phyloP scores from a whole-genome alignment of 2,888 invertebrate species.

The Drosophila ustulata region DNA sequence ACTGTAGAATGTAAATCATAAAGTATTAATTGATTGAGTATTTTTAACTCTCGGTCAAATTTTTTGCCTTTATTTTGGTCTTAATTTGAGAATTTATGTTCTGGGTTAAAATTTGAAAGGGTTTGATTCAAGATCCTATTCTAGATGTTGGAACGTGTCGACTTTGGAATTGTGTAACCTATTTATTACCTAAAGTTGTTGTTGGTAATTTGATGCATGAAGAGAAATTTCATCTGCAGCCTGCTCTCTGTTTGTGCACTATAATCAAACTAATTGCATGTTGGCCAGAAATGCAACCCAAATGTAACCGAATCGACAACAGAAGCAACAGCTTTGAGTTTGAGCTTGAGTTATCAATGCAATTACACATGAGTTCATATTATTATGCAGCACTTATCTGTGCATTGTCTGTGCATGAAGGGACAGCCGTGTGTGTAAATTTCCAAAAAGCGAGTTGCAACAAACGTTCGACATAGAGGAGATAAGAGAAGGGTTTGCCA shows the following conservation, averaged over 20 bases:
- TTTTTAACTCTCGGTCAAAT: no score
- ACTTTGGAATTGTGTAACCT: not conserved
- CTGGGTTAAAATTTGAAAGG: no score
- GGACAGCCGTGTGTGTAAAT: not conserved
- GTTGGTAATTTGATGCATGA: constrained; percentile 4
- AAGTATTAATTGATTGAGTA: no score
- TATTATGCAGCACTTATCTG: constrained; percentile 30
- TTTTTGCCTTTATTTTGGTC: no score
- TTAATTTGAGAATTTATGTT: no score
- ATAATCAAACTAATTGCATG: constrained; percentile 45
- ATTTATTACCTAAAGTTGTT: not conserved
- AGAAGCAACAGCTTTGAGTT: not conserved
- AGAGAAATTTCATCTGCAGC: not conserved
- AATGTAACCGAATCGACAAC: constrained; percentile 8
- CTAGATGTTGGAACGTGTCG: no score
- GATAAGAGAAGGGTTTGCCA: constrained; percentile 6
- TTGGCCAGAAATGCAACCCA: constrained; percentile 2
- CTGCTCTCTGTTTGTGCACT: constrained; percentile 4
- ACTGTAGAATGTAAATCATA: no score
- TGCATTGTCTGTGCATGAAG: constrained; percentile 5
- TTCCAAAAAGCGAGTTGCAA: constrained; percentile 6
- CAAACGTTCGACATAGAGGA: constrained; percentile 8
- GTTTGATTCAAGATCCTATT: no score
- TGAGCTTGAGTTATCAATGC: constrained; percentile 56
- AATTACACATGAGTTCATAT: constrained; percentile 63